These are phyloP conservation scores for Malaclemys terrapin DNA, from an alignment of 2,113 vertebrate genomes.

Conservation along the genomic window DNA sequence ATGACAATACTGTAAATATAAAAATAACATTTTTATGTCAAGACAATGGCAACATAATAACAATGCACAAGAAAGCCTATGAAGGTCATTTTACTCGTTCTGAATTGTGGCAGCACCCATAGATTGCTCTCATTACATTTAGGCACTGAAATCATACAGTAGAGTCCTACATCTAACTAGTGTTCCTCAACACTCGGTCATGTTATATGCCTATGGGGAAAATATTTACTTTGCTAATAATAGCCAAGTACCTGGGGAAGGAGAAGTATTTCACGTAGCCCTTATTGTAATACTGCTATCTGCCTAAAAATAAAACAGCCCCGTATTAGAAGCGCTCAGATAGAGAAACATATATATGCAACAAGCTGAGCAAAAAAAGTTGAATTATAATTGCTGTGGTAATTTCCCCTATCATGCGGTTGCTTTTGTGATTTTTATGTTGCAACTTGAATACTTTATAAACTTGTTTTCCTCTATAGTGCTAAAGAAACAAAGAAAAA, in stretches of 20 bases:
- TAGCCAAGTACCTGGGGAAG: not conserved
- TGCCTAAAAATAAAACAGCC: conserved; percentile 10
- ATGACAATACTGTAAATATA: not conserved
- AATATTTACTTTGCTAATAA: conserved; percentile 6
- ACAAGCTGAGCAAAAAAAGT: conserved; percentile 24
- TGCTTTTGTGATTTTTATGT: conserved; percentile 1
- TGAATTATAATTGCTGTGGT: not conserved
- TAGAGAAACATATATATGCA: not conserved
- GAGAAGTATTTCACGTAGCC: not conserved
- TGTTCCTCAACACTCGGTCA: not conserved
- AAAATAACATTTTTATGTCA: not conserved
- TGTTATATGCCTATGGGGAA: not conserved
- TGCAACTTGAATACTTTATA: conserved; percentile 13
- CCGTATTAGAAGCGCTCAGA: not conserved
- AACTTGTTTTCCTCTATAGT: not conserved
- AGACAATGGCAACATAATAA: not conserved
- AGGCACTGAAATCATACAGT: not conserved
- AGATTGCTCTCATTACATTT: not conserved
- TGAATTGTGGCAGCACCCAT: not conserved
- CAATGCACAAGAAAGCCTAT: not conserved
- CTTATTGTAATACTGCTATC: not conserved
- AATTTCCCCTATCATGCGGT: conserved; percentile 6
- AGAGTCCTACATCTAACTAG: not conserved
- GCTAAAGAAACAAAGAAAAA: conserved; percentile 3
- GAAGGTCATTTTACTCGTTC: not conserved